Evolutionary conservation across 1,140 invertebrate species (phyloP).

Genomic region (Lamellibrachia luymesi): DNA sequence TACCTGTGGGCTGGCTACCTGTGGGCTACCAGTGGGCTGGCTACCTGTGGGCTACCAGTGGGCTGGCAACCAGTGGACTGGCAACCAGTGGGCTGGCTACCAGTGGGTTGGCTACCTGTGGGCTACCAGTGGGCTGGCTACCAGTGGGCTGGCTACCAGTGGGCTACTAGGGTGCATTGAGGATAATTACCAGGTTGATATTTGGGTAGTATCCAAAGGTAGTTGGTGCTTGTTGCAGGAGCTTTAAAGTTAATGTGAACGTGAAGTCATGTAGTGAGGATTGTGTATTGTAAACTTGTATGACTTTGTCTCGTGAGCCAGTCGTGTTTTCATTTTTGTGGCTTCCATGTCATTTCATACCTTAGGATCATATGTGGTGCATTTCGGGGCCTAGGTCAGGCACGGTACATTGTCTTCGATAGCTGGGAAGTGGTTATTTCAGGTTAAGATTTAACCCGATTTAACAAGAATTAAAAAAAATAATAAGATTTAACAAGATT

Average conservation of each 20-base stretch:
- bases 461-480: too few species aligned
- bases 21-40: not conserved
- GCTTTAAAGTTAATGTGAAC: not conserved
- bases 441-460: too few species aligned
- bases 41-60: not conserved
- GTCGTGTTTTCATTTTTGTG: not conserved
- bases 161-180: too few species aligned
- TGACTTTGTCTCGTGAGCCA: not conserved
- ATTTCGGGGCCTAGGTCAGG: too few species aligned
- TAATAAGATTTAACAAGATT: too few species aligned
- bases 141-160: too few species aligned
- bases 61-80: not conserved
- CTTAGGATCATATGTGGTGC: not conserved
- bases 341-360: not conserved
- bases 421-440: too few species aligned
- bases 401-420: too few species aligned
- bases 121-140: too few species aligned
- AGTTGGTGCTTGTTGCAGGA: too few species aligned
- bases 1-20: not conserved
- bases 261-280: not conserved
- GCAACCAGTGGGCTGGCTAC: not conserved
- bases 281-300: not conserved
- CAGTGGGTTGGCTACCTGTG: not conserved
- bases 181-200: too few species aligned
- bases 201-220: too few species aligned